A percentile compares a stretch with the other conserved stretches of the same genome.
Conservation (phyloP, 2,113 vertebrate species). For the Psophia crepitans region DNA sequence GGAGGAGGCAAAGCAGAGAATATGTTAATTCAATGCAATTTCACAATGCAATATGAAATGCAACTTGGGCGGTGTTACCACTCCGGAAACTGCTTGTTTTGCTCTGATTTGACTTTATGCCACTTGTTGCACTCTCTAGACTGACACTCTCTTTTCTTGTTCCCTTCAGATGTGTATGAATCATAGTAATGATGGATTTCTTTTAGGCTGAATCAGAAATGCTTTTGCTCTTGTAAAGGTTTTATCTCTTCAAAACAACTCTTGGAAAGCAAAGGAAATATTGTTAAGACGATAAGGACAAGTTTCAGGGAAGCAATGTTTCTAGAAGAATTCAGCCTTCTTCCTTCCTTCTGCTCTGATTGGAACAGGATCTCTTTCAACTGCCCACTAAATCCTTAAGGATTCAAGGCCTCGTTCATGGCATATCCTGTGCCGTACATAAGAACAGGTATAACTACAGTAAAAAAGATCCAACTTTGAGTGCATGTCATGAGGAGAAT, state of each 20-base stretch:
- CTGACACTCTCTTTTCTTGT: background rate
- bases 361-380: background rate
- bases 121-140: background rate
- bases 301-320: conserved; percentile 16
- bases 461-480: background rate
- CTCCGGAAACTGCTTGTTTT: background rate
- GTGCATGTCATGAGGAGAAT: background rate
- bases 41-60: background rate
- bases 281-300: background rate
- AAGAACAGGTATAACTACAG: background rate
- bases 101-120: background rate
- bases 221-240: background rate
- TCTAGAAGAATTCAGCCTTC: background rate
- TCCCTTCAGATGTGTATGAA: background rate
- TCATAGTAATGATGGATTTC: background rate
- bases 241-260: conserved; percentile 35
- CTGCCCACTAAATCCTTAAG: background rate
- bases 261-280: conserved; percentile 49
- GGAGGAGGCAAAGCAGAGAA: background rate
- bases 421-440: background rate
- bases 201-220: conserved; percentile 1
- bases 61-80: background rate
- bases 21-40: background rate
- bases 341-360: conserved; percentile 38
- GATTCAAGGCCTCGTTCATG: background rate